Base-by-base conservation (phyloP, 1,140 invertebrate genomes). In the Lepidostoma basale region DNA sequence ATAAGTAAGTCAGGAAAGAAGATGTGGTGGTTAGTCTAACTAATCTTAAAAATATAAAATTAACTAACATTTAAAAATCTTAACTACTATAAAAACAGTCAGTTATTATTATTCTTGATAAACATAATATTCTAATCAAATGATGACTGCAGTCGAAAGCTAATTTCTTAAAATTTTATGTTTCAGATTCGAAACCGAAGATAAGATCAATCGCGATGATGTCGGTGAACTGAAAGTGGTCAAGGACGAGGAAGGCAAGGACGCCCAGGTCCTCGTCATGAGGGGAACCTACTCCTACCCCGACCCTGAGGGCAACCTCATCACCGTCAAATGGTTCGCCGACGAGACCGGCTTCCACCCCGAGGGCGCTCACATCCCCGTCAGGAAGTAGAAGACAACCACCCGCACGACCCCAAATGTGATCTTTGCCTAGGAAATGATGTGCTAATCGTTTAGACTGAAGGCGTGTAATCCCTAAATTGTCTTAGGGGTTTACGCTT, bases 291-390 rank as follows among this genome's bases (percentile, higher is more conserved):
- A 69, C 63, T 72, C 70, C 0, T 72, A 69, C 63, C 59, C 66
- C 12, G 70, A 69, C 14, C 56, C 62, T 23, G 56, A 67, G 22
- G 70, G 70, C 10, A 72, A 72, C 26, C 67, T 63, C 47, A 68
- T 72, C 63, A 68, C 62, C 45, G 73, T 89, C 9, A 81, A 81
- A 3, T 88, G 88, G 75, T 82, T 81, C 25, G 75, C 74, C 45
- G 74, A 75, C 58, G 74, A 73, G 40, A 76, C 73, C 23, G 83
- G 79, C 63, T 81, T 81, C 75, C 76, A 79, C 36, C 78, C 82
- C 20, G 74, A 81, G 68, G 84, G 84, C 12, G 18, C 16, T 10
- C 22, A 16, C 3, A 58, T 3, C 54, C 20, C 10, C 14, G 14
- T 12, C n/a, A n/a, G n/a, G n/a, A n/a, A n/a, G n/a, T n/a, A n/a